Conservation (phyloP, 2,888 invertebrate genomes). For the Parnassius apollo region DNA sequence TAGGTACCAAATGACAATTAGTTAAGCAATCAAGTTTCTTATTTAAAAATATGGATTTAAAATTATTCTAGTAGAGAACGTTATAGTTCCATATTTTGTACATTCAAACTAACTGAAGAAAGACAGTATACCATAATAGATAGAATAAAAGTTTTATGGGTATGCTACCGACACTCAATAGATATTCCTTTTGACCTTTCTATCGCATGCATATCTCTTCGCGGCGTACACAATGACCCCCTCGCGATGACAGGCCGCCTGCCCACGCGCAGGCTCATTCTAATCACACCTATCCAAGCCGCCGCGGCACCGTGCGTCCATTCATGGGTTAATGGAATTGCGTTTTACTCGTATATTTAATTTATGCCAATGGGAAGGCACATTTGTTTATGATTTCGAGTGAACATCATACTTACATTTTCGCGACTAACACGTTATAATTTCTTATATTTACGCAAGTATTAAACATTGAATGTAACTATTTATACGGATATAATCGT, state of each 20-base stretch:
- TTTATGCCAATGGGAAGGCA: conserved; percentile 59
- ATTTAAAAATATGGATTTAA: too few species aligned
- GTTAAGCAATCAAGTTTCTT: too few species aligned
- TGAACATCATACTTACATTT: not conserved
- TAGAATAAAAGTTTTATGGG: not conserved
- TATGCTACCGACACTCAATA: not conserved
- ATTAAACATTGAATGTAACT: too few species aligned
- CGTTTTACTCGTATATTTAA: conserved; percentile 48
- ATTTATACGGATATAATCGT: too few species aligned
- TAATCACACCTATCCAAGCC: conserved; percentile 72
- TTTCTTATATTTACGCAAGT: too few species aligned
- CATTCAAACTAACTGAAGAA: too few species aligned
- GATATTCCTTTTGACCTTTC: conserved; percentile 21
- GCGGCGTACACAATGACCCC: conserved; percentile 65
- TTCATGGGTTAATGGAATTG: conserved; percentile 67
- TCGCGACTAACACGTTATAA: too few species aligned
- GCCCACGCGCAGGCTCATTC: conserved; percentile 70
- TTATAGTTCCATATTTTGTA: too few species aligned
- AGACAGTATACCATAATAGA: not conserved
- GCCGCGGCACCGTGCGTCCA: conserved; percentile 53
- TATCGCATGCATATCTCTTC: conserved; percentile 26
- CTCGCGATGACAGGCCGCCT: conserved; percentile 68
- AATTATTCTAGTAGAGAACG: too few species aligned
- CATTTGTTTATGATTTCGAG: conserved; percentile 57
- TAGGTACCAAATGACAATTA: too few species aligned